phyloP scores from a whole-genome alignment of 1,140 invertebrate species.

The Ips typographus region DNA sequence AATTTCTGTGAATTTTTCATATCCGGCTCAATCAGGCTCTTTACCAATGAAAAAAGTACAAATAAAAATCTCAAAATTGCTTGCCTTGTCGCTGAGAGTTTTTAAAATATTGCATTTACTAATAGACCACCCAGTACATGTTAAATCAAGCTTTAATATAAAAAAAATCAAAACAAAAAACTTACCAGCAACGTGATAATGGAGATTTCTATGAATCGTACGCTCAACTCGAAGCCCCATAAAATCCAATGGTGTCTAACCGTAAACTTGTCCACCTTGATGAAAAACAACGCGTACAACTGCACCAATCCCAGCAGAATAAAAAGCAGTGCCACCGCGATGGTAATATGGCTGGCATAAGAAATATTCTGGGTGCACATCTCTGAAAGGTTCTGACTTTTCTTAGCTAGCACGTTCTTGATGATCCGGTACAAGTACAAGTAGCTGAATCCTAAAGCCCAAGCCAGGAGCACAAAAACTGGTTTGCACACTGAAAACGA shows the following conservation, averaged over 20 bases:
- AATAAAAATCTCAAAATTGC: too few relatives aligned
- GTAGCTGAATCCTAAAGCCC: slow-evolving; percentile 79
- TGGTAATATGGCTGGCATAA: slow-evolving; percentile 81
- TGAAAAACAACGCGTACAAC: slow-evolving; percentile 78
- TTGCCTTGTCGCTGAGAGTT: too few relatives aligned
- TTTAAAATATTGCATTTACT: too few relatives aligned
- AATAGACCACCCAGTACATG: too few relatives aligned
- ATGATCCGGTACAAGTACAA: slow-evolving; percentile 77
- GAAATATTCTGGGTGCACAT: slow-evolving; percentile 69
- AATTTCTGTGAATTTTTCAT: too few relatives aligned
- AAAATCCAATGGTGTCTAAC: slow-evolving; percentile 74
- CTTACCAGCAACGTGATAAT: slow-evolving; percentile 70
- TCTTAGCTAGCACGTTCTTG: slow-evolving; percentile 65
- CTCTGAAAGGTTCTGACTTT: slow-evolving; percentile 64
- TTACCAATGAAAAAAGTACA: too few relatives aligned
- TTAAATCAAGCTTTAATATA: too few relatives aligned
- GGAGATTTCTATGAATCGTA: slow-evolving; percentile 79
- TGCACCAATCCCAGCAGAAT: slow-evolving; percentile 78
- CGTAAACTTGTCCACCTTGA: slow-evolving; percentile 58
- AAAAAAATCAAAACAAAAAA: too few relatives aligned
- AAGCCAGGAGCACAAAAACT: slow-evolving; percentile 76
- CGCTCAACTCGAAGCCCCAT: slow-evolving; percentile 85
- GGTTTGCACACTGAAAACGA: slow-evolving; percentile 67
- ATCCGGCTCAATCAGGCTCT: too few relatives aligned
- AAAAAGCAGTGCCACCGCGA: slow-evolving; percentile 80